Percentiles rank a stretch among this genome's conserved stretches.
These are phyloP conservation scores for Rhysida immarginata DNA, from an alignment of 1,140 invertebrate genomes.

Conservation along the genomic window DNA sequence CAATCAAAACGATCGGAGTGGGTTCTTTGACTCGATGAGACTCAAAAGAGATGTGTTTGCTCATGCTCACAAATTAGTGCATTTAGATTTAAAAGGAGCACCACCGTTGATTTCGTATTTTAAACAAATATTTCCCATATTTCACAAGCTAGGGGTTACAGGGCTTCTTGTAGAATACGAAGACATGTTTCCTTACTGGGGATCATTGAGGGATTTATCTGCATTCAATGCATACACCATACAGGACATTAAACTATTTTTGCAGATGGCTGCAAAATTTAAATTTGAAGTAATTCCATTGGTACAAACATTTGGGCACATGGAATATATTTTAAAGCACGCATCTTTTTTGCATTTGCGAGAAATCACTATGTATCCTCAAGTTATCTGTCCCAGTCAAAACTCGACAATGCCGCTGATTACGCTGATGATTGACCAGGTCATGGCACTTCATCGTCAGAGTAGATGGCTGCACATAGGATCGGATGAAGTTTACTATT, in stretches of 20 bases:
- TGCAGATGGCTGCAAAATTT: constrained; percentile 30
- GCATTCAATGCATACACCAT: constrained; percentile 36
- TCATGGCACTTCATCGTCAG: constrained; percentile 28
- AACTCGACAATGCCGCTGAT: constrained; percentile 35
- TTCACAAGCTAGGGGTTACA: constrained; percentile 47
- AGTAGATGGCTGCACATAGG: constrained; percentile 33
- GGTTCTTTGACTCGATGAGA: no score
- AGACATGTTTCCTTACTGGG: constrained; percentile 38
- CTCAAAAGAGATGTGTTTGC: no score
- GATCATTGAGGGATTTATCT: constrained; percentile 35
- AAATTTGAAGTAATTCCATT: constrained; percentile 37
- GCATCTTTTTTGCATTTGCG: constrained; percentile 34
- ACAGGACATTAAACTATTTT: constrained; percentile 29
- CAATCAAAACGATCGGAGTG: no score
- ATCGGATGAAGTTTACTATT: constrained; percentile 32
- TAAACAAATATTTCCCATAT: constrained; percentile 51
- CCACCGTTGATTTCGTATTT: constrained; percentile 59
- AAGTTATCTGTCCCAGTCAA: constrained; percentile 36
- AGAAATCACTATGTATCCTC: constrained; percentile 37
- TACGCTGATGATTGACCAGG: constrained; percentile 39
- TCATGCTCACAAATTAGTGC: constrained; percentile 39
- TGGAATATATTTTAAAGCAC: constrained; percentile 41
- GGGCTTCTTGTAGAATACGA: constrained; percentile 37
- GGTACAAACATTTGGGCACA: constrained; percentile 42
- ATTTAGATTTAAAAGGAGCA: constrained; percentile 81